Conservation (phyloP, 2,113 vertebrate genomes). For the Symphodus melops region DNA sequence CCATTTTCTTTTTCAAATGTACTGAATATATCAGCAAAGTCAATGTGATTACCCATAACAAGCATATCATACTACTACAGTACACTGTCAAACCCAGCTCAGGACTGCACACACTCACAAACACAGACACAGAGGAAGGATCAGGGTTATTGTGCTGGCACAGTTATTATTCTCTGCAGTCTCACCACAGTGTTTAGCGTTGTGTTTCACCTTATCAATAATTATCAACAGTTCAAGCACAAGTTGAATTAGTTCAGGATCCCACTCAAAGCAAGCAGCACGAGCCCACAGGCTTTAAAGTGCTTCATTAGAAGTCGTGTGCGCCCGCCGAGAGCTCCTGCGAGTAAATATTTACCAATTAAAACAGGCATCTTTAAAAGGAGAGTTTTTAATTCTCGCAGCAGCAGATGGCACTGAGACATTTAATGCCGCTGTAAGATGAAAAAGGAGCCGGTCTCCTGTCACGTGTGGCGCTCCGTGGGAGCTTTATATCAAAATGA, state of each 20-base stretch:
- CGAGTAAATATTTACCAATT: constrained; percentile 81
- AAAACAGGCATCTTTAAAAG: constrained; percentile 69
- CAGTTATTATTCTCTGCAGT: constrained; percentile 29
- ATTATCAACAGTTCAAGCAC: constrained; percentile 60
- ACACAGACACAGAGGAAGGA: not conserved
- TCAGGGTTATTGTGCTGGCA: constrained; percentile 29
- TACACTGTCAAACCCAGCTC: not conserved
- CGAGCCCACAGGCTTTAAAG: constrained; percentile 57
- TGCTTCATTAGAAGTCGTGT: constrained; percentile 59
- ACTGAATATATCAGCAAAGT: no score
- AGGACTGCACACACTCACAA: not conserved
- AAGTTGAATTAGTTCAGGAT: constrained; percentile 66
- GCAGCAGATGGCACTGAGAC: constrained; percentile 77
- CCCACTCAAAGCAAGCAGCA: constrained; percentile 54
- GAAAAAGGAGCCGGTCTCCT: constrained; percentile 53
- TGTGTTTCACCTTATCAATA: constrained; percentile 56
- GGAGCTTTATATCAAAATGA: constrained; percentile 63
- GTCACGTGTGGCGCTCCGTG: constrained; percentile 41
- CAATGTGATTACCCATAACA: no score
- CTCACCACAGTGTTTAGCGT: constrained; percentile 14
- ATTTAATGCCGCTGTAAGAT: constrained; percentile 69
- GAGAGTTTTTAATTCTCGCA: constrained; percentile 29
- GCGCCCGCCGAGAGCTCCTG: constrained; percentile 58
- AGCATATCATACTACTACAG: no score
- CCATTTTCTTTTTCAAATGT: no score